Conservation (phyloP, 2,888 invertebrate species). For the Drosophila melanosoma region DNA sequence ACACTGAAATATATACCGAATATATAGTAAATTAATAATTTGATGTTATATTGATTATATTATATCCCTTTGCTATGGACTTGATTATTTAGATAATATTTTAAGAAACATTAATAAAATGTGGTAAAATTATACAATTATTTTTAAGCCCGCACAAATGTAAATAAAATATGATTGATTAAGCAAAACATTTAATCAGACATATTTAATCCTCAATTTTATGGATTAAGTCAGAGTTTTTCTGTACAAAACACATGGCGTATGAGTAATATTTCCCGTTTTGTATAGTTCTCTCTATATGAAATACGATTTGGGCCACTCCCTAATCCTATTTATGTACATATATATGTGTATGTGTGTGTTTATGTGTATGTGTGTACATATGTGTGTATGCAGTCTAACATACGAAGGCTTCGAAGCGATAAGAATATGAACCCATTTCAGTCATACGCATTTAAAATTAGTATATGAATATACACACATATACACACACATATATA, state of each 20-base stretch:
- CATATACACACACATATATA: not conserved
- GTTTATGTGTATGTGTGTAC: not conserved
- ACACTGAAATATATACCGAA: not conserved
- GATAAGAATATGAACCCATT: slow-evolving; percentile 63
- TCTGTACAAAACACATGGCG: slow-evolving; percentile 36
- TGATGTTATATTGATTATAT: not conserved
- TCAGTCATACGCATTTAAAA: slow-evolving; percentile 67
- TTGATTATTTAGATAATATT: not conserved
- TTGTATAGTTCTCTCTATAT: slow-evolving; percentile 6
- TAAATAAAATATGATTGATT: too few relatives aligned
- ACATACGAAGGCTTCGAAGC: slow-evolving; percentile 38
- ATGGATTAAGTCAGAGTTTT: not conserved
- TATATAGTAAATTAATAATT: not conserved
- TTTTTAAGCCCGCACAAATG: too few relatives aligned
- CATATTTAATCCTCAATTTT: not conserved
- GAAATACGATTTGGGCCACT: slow-evolving; percentile 45
- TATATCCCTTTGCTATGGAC: not conserved
- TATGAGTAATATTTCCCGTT: slow-evolving; percentile 53
- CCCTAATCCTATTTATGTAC: slow-evolving; percentile 48
- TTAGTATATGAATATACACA: slow-evolving; percentile 43
- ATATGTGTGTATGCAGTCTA: slow-evolving; percentile 34
- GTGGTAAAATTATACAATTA: too few relatives aligned
- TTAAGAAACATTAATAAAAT: not conserved
- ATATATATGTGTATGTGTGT: slow-evolving; percentile 16
- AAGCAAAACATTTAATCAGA: not conserved